phyloP scores from a whole-genome alignment of 2,797 vertebrate genomes.

The Myotis pilosus region DNA sequence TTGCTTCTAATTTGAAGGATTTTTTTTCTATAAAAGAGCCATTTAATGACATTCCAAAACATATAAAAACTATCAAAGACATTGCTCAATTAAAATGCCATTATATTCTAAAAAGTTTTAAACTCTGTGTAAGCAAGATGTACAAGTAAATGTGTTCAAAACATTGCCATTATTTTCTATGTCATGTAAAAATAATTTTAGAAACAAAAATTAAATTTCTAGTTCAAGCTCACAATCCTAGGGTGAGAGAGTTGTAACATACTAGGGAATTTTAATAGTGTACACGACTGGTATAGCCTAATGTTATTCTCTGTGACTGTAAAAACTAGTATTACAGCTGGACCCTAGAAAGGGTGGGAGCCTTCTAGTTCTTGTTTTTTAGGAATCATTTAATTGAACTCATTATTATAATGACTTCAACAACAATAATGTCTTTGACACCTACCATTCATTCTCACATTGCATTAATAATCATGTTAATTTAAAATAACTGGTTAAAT shows the following conservation, averaged over 20 bases:
- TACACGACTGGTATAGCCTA: not conserved
- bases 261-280: not conserved
- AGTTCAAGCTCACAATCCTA: not conserved
- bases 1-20: constrained; percentile 54
- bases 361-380: not conserved
- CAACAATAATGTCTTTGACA: constrained; percentile 37
- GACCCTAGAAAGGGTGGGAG: not conserved
- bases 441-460: not conserved
- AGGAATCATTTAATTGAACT: constrained; percentile 24
- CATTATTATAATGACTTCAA: constrained; percentile 47
- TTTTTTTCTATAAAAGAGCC: constrained; percentile 44
- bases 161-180: not conserved
- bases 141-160: constrained; percentile 10
- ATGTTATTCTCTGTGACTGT: not conserved
- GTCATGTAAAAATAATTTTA: constrained; percentile 20
- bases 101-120: constrained; percentile 34
- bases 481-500: constrained; percentile 28
- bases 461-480: constrained; percentile 9
- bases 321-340: not conserved
- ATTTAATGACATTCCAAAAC: constrained; percentile 40
- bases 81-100: constrained; percentile 18
- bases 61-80: not conserved
- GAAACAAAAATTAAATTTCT: constrained; percentile 44
- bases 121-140: constrained; percentile 8
- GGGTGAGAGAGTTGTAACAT: not conserved